Evolutionary conservation across 2,113 vertebrate species (phyloP).

Genomic region (Bambusicola thoracicus): DNA sequence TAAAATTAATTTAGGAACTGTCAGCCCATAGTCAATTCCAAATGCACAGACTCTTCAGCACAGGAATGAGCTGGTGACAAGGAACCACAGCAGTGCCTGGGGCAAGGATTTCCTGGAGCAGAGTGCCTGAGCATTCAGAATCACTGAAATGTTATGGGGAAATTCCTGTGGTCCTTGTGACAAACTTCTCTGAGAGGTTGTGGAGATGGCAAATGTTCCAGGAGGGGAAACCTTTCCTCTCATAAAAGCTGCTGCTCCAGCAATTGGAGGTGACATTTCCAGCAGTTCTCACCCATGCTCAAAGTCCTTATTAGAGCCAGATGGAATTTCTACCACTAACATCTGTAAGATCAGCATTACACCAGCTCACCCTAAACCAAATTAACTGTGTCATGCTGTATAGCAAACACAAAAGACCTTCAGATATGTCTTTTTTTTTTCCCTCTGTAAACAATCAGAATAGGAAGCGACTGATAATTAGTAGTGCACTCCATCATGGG

Average conservation of each 20-base stretch:
- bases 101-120: neutral
- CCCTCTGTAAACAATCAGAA: neutral
- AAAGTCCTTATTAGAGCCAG: neutral
- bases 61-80: fast-evolving
- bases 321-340: neutral
- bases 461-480: neutral
- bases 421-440: neutral
- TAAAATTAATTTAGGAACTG: neutral
- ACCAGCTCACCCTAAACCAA: neutral
- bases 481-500: neutral
- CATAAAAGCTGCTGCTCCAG: neutral
- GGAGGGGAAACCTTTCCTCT: neutral
- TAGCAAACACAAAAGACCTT: neutral
- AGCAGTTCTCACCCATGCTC: neutral
- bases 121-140: neutral
- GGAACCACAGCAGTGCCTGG: neutral
- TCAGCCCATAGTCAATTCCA: neutral
- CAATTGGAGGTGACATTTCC: neutral
- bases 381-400: neutral
- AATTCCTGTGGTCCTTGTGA: neutral
- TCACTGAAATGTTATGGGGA: neutral
- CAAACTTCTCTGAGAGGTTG: neutral
- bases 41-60: neutral
- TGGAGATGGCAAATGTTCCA: neutral
- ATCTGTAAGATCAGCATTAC: neutral